phyloP scores from a whole-genome alignment of 2,797 vertebrate species.

The Alectoris magna region DNA sequence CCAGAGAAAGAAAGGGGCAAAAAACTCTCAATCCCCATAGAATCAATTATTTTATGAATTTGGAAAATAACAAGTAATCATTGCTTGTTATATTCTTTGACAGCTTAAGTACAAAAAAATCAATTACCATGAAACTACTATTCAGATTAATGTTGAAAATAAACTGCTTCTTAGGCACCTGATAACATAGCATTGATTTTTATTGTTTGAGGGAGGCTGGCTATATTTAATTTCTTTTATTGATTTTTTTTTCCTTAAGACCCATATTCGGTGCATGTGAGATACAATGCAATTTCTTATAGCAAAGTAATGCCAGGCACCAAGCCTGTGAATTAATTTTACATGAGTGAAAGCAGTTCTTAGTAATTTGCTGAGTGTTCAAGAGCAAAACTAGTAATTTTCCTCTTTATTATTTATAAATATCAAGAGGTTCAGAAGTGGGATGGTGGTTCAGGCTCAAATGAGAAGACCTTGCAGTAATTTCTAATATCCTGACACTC shows the following conservation, averaged over 20 bases:
- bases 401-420: conserved; percentile 72
- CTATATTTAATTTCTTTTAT: conserved; percentile 80
- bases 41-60: conserved; percentile 68
- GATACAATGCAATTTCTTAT: conserved; percentile 71
- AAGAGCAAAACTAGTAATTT: conserved; percentile 66
- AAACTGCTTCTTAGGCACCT: conserved; percentile 72
- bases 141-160: conserved; percentile 77
- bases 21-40: neutral
- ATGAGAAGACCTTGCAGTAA: conserved; percentile 38
- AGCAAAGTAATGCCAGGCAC: conserved; percentile 50
- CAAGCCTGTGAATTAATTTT: conserved; percentile 67
- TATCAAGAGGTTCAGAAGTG: conserved; percentile 52
- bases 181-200: conserved; percentile 77
- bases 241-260: conserved; percentile 64
- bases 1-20: neutral
- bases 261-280: conserved; percentile 60
- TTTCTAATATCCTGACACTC: conserved; percentile 44
- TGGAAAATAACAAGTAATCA: conserved; percentile 76
- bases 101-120: conserved; percentile 76
- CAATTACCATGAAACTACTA: conserved; percentile 75
- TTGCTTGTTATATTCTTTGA: conserved; percentile 76
- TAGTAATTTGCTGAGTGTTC: conserved; percentile 70
- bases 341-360: conserved; percentile 49
- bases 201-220: conserved; percentile 71
- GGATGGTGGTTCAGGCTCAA: neutral